Percentiles rank a stretch among this genome's conserved stretches.
Evolutionary conservation across 2,888 invertebrate species (phyloP).

Genomic region (Apotomis betuletana): DNA sequence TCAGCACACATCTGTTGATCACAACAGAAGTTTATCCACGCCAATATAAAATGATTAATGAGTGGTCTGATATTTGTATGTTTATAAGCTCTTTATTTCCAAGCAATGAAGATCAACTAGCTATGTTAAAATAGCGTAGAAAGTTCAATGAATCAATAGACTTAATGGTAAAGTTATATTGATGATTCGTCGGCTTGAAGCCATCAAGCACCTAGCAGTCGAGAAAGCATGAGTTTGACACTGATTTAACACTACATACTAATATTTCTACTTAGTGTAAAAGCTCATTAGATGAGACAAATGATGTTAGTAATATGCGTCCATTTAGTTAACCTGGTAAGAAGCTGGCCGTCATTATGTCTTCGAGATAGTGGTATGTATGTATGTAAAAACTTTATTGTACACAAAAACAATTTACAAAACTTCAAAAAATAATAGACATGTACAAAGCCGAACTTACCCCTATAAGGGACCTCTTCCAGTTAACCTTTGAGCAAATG

Average conservation of each 20-base stretch:
- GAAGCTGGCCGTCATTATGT: too few relatives aligned
- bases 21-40: neutral
- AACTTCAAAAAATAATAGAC: too few relatives aligned
- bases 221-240: neutral
- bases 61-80: neutral
- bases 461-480: too few relatives aligned
- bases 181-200: neutral
- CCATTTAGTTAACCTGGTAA: too few relatives aligned
- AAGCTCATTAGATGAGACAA: neutral
- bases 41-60: neutral
- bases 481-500: too few relatives aligned
- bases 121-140: slow-evolving; percentile 1
- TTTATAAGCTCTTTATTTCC: slow-evolving; percentile 2
- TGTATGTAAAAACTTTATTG: too few relatives aligned
- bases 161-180: neutral
- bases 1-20: neutral
- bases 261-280: neutral
- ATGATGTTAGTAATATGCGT: neutral
- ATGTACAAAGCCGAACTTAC: too few relatives aligned
- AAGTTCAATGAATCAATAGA: slow-evolving; percentile 2
- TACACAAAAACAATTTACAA: too few relatives aligned
- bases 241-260: neutral
- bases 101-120: neutral
- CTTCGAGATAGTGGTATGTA: too few relatives aligned
- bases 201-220: neutral